Conservation (phyloP, 2,113 vertebrate species). For the Etheostoma spectabile region DNA sequence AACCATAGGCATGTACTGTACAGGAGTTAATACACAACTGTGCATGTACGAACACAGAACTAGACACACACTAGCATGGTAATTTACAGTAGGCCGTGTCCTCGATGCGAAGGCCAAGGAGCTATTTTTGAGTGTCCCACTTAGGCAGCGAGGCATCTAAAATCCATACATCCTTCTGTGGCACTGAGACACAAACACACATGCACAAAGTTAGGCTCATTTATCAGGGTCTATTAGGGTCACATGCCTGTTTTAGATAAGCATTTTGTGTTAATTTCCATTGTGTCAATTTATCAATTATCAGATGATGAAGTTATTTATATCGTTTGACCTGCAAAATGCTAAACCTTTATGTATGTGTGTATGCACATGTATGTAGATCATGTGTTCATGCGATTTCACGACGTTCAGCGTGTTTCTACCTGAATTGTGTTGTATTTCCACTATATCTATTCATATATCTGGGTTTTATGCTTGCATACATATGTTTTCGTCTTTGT, state of each 20-base stretch:
- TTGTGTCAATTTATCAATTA: constrained; percentile 30
- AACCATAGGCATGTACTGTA: neutral
- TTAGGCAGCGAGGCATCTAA: constrained; percentile 81
- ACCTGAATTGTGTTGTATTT: too few species aligned
- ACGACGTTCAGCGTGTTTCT: too few species aligned
- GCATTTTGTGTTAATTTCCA: neutral
- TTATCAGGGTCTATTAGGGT: neutral
- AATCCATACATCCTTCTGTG: constrained; percentile 71
- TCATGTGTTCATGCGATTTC: too few species aligned
- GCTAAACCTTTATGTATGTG: too few species aligned
- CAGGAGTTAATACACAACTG: neutral
- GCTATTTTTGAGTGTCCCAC: constrained; percentile 79
- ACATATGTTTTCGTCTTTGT: too few species aligned
- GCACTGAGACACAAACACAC: constrained; percentile 36
- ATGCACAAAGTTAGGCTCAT: neutral
- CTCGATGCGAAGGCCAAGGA: constrained; percentile 61
- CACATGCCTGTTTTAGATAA: neutral
- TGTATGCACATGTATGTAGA: too few species aligned
- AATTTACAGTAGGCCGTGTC: constrained; percentile 60
- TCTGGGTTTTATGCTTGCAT: too few species aligned
- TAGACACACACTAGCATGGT: constrained; percentile 24
- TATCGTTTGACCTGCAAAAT: neutral
- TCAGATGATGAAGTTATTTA: neutral
- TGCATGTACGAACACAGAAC: neutral
- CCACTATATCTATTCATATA: too few species aligned